Evolutionary conservation across 2,797 vertebrate species (phyloP).

Genomic region (Sternotherus odoratus): DNA sequence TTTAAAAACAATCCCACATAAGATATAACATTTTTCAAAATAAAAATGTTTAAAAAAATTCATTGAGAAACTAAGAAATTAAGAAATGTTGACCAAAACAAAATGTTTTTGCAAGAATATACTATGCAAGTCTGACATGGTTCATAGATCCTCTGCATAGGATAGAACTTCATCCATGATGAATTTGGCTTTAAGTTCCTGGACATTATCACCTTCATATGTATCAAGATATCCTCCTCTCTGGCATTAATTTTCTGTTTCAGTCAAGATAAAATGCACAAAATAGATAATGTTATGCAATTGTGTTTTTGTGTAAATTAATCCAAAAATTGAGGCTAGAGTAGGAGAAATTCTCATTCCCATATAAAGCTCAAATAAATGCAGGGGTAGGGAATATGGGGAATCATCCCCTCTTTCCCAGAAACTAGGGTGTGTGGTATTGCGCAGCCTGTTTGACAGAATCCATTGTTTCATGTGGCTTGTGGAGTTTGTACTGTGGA

Average conservation of each 20-base stretch:
- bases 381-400: neutral
- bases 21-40: no score
- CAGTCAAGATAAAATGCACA: neutral
- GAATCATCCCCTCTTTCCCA: neutral
- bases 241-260: neutral
- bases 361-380: neutral
- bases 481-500: neutral
- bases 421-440: neutral
- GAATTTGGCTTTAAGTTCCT: no score
- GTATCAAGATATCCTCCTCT: no score
- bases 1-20: no score
- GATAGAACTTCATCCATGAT: no score
- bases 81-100: no score
- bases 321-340: neutral
- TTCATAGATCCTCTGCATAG: no score
- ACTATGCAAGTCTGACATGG: no score
- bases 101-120: no score
- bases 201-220: no score
- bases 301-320: neutral
- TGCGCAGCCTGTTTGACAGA: neutral
- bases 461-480: neutral
- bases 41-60: no score
- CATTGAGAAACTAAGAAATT: no score
- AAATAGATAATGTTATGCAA: neutral
- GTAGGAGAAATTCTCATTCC: neutral